Conservation (phyloP, 2,888 invertebrate genomes). For the Lasioglossum pauxillum region DNA sequence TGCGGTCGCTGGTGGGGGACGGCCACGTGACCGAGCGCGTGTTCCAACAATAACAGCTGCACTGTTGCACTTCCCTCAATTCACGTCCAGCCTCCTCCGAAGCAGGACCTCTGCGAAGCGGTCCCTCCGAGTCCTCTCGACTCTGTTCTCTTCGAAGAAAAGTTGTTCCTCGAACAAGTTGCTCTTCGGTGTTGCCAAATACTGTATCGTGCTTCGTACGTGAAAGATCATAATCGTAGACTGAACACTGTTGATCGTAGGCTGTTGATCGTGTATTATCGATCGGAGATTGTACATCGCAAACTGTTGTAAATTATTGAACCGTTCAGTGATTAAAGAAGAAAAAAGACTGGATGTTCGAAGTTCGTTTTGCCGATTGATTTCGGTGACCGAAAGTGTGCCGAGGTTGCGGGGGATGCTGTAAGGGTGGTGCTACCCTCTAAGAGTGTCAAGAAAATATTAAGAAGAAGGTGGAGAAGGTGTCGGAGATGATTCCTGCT, state of each 20-base stretch:
- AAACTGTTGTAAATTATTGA: background rate
- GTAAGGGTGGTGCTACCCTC: constrained; percentile 28
- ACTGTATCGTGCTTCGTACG: background rate
- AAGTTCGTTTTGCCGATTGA: background rate
- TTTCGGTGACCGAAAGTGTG: constrained; percentile 26
- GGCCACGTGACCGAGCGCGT: constrained; percentile 77
- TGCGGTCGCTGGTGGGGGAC: constrained; percentile 22
- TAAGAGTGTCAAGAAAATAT: constrained; percentile 20
- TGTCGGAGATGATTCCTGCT: constrained; percentile 53
- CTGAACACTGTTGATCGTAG: background rate
- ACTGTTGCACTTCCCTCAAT: constrained; percentile 76
- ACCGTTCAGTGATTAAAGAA: background rate
- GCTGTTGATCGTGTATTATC: background rate
- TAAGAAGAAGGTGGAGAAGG: constrained; percentile 20
- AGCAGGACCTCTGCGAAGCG: constrained; percentile 57
- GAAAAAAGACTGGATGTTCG: background rate
- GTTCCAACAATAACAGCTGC: constrained; percentile 75
- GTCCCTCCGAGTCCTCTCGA: background rate
- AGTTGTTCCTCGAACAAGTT: background rate
- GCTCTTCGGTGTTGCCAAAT: background rate
- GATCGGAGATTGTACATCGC: background rate
- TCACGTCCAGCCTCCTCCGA: constrained; percentile 73
- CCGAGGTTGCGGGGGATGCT: constrained; percentile 41
- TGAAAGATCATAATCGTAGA: background rate
- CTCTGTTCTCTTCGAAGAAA: background rate